These are phyloP conservation scores for Ridgeia piscesae DNA, from an alignment of 1,140 invertebrate genomes.

Conservation along the genomic window DNA sequence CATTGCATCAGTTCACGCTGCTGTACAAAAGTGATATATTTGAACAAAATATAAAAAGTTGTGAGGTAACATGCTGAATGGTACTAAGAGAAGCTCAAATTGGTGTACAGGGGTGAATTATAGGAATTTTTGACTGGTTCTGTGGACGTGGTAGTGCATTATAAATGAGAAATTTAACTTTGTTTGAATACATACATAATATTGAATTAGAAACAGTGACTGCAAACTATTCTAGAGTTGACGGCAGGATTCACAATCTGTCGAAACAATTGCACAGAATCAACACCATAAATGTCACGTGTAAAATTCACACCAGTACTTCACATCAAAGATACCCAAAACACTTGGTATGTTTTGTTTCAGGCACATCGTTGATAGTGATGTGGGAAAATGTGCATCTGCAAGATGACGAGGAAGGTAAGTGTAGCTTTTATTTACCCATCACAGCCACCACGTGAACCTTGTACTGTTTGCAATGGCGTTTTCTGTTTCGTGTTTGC, in stretches of 20 bases:
- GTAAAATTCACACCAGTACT: background rate
- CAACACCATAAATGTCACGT: background rate
- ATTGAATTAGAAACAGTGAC: background rate
- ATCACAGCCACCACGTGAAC: background rate
- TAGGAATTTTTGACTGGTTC: too few relatives aligned
- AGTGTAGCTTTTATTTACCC: background rate
- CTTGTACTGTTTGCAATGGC: background rate
- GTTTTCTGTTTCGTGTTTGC: background rate
- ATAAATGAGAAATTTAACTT: too few relatives aligned
- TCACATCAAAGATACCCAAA: background rate
- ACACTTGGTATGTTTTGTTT: conserved; percentile 46
- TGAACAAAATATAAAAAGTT: too few relatives aligned
- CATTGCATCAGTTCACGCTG: too few relatives aligned
- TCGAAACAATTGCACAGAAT: background rate
- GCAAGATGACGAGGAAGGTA: conserved; percentile 66
- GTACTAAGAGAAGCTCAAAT: too few relatives aligned
- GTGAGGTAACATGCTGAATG: too few relatives aligned
- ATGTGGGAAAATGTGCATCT: conserved; percentile 89
- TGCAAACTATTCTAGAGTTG: background rate
- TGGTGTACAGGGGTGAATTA: too few relatives aligned
- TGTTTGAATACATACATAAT: too few relatives aligned
- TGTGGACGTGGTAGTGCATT: too few relatives aligned
- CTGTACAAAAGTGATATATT: too few relatives aligned
- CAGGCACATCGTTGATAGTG: conserved; percentile 84
- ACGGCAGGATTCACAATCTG: background rate